Evolutionary conservation across 2,797 vertebrate genomes (phyloP), one percentile per base, ranked within the genome.

Genomic region (Bradypodion ventrale): DNA sequence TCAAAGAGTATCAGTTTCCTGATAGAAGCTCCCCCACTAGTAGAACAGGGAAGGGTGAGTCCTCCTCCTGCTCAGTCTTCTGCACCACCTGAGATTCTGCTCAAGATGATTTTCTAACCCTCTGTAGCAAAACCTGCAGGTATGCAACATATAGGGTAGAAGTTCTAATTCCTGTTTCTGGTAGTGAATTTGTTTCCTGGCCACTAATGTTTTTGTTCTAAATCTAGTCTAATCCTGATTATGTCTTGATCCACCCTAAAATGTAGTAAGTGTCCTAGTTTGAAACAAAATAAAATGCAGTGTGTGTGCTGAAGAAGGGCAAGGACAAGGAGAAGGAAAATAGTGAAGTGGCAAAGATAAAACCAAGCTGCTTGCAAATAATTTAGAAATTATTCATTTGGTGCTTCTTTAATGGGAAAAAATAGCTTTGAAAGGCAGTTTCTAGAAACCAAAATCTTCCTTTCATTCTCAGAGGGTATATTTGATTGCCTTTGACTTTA

Each of bases 401-500:
- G 40, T 82, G 32, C 16, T 44, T 74, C 40, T 74, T 74, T 74
- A 16, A 29, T 6, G 6, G 49, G 37, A 19, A 59, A 52, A 37
- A 8, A 59, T 8, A 44, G 49, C 37, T 59, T 59, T 59, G 29
- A 77, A 12, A 40, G 7, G 46, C 73, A 68, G 25, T 75, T 62
- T 68, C 44, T 19, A 66, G 27, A 68, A 75, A 76, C 2, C 56
- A 56, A 35, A 82, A 75, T 44, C 32, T 49, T 46, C 16, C n/a
- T 75, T 63, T 68, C 73, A 65, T n/a, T 32, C 44, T 40, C 81
- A 65, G 27, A 83, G 46, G 73, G 27, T 75, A 83, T 75, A 23
- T 83, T 83, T 75, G n/a, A 72, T 82, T 62, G 40, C 56, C 37
- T 44, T 49, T 70, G 72, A 19, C 37, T 42, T 63, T 52, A 49